phyloP scores from a whole-genome alignment of 2,797 vertebrate genomes.

The Oophaga sylvatica region DNA sequence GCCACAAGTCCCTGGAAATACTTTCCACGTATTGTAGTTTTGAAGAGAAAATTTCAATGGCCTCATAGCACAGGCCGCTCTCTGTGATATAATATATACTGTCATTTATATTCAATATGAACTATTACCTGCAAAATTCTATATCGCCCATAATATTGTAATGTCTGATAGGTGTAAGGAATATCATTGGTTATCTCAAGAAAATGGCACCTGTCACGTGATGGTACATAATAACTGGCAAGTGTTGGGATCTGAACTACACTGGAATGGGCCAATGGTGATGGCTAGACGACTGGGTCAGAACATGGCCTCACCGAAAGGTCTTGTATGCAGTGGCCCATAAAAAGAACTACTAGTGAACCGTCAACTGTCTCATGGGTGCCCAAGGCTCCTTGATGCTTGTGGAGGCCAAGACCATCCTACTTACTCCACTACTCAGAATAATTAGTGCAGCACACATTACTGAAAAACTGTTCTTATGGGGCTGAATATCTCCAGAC shows the following conservation, averaged over 20 bases:
- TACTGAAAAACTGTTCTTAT: too few relatives aligned
- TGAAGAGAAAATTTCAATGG: background rate
- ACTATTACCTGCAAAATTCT: background rate
- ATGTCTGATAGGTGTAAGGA: background rate
- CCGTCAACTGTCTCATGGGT: too few relatives aligned
- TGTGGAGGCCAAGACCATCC: too few relatives aligned
- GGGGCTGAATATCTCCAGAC: too few relatives aligned
- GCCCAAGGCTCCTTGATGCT: too few relatives aligned
- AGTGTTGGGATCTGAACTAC: background rate
- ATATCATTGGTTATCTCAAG: background rate
- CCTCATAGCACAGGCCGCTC: conserved; percentile 1
- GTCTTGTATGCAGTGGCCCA: background rate
- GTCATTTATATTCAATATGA: background rate
- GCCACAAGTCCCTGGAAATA: conserved; percentile 53
- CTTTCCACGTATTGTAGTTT: conserved; percentile 26
- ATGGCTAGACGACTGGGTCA: background rate
- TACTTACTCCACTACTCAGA: too few relatives aligned
- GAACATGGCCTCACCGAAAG: background rate
- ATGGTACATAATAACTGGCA: background rate
- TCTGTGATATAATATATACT: background rate
- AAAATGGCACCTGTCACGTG: too few relatives aligned
- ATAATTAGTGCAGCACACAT: too few relatives aligned
- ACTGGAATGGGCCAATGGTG: background rate
- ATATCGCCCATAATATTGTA: background rate
- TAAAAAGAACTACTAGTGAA: background rate